Conservation (phyloP, 2,797 vertebrate species). For the Galago senegalensis region DNA sequence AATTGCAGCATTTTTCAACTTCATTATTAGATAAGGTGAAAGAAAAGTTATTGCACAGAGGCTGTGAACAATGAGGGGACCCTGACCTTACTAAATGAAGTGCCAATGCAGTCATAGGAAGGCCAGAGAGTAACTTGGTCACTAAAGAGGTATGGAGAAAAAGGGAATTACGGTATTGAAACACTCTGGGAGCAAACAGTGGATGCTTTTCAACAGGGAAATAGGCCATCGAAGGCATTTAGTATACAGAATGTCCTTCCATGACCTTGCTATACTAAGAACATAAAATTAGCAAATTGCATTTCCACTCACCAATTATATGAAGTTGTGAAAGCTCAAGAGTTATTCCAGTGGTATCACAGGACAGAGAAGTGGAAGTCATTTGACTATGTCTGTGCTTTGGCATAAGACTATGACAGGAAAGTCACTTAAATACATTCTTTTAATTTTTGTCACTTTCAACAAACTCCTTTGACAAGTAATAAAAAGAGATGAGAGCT, state of each 20-base stretch:
- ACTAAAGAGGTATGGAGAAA: conserved; percentile 40
- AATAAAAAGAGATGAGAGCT: conserved; percentile 15
- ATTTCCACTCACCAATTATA: conserved; percentile 51
- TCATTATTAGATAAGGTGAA: conserved; percentile 65
- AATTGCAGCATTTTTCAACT: conserved; percentile 77
- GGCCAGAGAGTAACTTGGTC: conserved; percentile 69
- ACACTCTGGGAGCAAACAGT: conserved; percentile 55
- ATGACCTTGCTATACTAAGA: conserved; percentile 61
- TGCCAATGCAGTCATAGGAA: not conserved
- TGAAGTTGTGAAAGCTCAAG: conserved; percentile 41
- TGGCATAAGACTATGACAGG: not conserved
- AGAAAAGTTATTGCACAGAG: conserved; percentile 69
- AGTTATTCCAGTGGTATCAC: conserved; percentile 23
- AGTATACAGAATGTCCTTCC: conserved; percentile 25
- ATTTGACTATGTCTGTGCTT: not conserved
- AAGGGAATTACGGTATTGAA: conserved; percentile 45
- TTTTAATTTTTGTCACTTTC: conserved; percentile 44
- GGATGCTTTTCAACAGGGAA: conserved; percentile 63
- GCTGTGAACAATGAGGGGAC: conserved; percentile 67
- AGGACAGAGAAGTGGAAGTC: not conserved
- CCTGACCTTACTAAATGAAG: conserved; percentile 78
- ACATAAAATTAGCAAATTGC: conserved; percentile 69
- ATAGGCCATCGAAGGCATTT: conserved; percentile 19
- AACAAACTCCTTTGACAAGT: conserved; percentile 38
- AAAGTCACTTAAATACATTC: conserved; percentile 38